Base-by-base conservation (phyloP, 2,113 vertebrate genomes). In the Platichthys stellatus region DNA sequence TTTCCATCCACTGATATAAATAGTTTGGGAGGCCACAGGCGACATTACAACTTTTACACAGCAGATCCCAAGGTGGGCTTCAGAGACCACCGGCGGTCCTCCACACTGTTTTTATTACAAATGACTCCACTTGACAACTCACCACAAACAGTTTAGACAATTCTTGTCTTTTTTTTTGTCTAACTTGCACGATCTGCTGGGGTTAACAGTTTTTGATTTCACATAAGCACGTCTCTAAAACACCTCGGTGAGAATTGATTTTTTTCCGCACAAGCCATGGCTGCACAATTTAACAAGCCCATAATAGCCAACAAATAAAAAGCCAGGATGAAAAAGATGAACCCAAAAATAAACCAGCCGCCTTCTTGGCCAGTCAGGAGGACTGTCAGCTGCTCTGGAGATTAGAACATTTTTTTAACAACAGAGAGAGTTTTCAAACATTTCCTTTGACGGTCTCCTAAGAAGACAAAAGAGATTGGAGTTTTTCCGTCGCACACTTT, bases 341-440 rank as follows among this genome's bases (percentile, higher is more conserved):
- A 65, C 24, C 70, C 15, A 23, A 40, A 61, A 81, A 72, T 82
- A 76, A 78, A 62, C 51, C 49, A 56, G 58, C 70, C 53, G 10
- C 61, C 62, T 40, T 78, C 73, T 70, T 24, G 21, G 56, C 69
- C 63, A 76, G 73, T 76, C 65, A 15, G 74, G 63, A 71, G 71
- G 67, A 63, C 63, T 78, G 83, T 87, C 85, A 73, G 72, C 83
- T 69, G 12, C 61, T 82, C 54, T 69, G 5, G 66, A 75, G 72
- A 72, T 73, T 14, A 54, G 43, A 76, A 26, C 26, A 45, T 53
- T 66, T 24, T 24, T 84, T 73, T 49, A 76, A 73, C 63, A 81
- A 61, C 28, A 40, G 6, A 18, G 51, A 26, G 11, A 43, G 64
- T 72, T 69, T 71, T 45, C 43, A 45, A 45, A 45, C 12, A 71